phyloP scores from a whole-genome alignment of 30 jellyfish, hydroid and myxozoan genomes.

The Cassiopea andromeda region DNA sequence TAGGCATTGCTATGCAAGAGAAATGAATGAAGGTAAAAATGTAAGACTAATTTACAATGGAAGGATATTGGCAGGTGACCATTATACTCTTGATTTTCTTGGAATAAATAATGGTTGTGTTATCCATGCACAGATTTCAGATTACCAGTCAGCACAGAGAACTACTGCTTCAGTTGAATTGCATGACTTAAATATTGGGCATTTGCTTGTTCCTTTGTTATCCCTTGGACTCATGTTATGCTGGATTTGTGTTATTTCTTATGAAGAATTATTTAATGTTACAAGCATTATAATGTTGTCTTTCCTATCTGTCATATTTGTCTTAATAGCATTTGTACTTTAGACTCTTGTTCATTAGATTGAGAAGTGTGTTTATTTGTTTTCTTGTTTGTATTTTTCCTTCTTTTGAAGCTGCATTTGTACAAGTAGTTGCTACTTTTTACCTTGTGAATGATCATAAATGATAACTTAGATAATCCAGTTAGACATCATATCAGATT shows the following conservation, averaged over 20 bases:
- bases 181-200: slow-evolving; percentile 62
- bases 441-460: too few species aligned
- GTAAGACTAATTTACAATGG: slow-evolving; percentile 77
- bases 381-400: too few species aligned
- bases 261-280: slow-evolving; percentile 61
- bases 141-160: not conserved
- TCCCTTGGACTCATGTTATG: slow-evolving; percentile 44
- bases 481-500: too few species aligned
- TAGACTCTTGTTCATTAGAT: not conserved
- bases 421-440: too few species aligned
- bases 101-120: slow-evolving; percentile 65
- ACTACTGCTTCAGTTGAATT: not conserved
- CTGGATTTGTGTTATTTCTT: slow-evolving; percentile 61
- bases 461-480: too few species aligned
- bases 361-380: not conserved
- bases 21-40: slow-evolving; percentile 59
- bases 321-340: slow-evolving; percentile 22
- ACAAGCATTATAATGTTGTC: slow-evolving; percentile 49
- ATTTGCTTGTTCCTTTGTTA: slow-evolving; percentile 50
- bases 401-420: too few species aligned
- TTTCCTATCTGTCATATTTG: slow-evolving; percentile 57
- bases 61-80: slow-evolving; percentile 69
- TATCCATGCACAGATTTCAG: slow-evolving; percentile 76
- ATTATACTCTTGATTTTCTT: slow-evolving; percentile 35
- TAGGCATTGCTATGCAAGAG: slow-evolving; percentile 64